Percentiles rank a stretch among this genome's conserved stretches.
phyloP scores from a whole-genome alignment of 2,797 vertebrate genomes.

The Moxostoma hubbsi region DNA sequence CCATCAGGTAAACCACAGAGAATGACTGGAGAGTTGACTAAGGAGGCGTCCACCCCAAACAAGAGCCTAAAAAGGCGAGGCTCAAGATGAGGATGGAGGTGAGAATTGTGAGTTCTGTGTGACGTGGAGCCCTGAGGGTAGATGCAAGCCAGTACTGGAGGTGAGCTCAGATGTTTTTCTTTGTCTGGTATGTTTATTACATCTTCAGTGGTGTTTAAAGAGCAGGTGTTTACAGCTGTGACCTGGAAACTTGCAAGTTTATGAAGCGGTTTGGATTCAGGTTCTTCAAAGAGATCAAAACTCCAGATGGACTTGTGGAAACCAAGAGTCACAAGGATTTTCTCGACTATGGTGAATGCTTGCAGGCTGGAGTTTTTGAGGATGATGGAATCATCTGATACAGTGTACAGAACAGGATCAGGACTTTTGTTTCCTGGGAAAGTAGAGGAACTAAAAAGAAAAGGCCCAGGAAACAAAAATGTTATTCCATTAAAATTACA shows the following conservation, averaged over 20 bases:
- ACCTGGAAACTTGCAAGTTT: slow-evolving; percentile 58
- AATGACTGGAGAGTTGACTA: slow-evolving; percentile 85
- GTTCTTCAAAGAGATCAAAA: slow-evolving; percentile 64
- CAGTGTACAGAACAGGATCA: slow-evolving; percentile 55
- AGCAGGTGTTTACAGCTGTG: slow-evolving; percentile 28
- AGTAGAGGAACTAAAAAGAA: slow-evolving; percentile 52
- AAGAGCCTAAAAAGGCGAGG: slow-evolving; percentile 85
- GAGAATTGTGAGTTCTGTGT: background rate
- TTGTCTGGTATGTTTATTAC: slow-evolving; percentile 10
- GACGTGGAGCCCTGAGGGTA: slow-evolving; percentile 64
- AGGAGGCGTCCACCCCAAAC: slow-evolving; percentile 84
- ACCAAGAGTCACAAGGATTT: slow-evolving; percentile 67
- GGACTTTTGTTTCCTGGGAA: slow-evolving; percentile 37
- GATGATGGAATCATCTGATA: slow-evolving; percentile 65
- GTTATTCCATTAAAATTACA: too few species aligned
- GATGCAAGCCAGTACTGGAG: slow-evolving; percentile 81
- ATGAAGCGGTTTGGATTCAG: slow-evolving; percentile 35
- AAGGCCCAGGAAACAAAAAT: background rate
- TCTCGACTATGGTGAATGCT: slow-evolving; percentile 64
- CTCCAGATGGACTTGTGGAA: slow-evolving; percentile 58
- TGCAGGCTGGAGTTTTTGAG: slow-evolving; percentile 60
- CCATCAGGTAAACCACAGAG: slow-evolving; percentile 92
- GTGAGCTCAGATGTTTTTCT: slow-evolving; percentile 26
- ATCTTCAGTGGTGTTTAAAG: background rate
- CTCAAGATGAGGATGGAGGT: slow-evolving; percentile 70